Percentiles rank a stretch among this genome's conserved stretches.
Evolutionary conservation across 1,140 invertebrate genomes (phyloP).

Genomic region (Latrodectus geometricus): DNA sequence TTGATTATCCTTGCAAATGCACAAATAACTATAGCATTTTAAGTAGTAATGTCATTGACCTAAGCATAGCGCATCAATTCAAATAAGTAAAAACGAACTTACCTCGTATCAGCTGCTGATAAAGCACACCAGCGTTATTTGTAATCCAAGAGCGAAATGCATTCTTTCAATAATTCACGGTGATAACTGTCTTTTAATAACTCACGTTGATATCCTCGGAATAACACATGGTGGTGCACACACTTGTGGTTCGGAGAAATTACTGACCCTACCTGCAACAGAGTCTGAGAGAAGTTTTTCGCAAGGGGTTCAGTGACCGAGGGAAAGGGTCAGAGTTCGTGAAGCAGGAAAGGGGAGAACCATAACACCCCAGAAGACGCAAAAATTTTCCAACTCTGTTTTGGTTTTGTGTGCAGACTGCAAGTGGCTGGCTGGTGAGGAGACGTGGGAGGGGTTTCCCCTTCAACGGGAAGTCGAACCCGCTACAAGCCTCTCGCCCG

Average conservation of each 20-base stretch:
- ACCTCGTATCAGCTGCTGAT: background rate
- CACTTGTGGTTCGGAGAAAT: background rate
- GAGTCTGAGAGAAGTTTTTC: background rate
- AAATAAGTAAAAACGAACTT: background rate
- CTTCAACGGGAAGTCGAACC: slow-evolving; percentile 29
- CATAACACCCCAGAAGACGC: slow-evolving; percentile 27
- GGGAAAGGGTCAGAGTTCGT: slow-evolving; percentile 35
- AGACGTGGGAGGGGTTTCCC: slow-evolving; percentile 32
- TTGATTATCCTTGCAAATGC: no score
- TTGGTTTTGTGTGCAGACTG: slow-evolving; percentile 8
- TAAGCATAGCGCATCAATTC: no score
- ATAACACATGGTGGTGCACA: background rate
- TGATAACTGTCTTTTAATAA: background rate
- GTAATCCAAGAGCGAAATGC: background rate
- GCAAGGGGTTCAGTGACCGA: slow-evolving; percentile 51
- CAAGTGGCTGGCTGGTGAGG: slow-evolving; percentile 28
- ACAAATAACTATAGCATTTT: no score
- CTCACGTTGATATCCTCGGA: background rate
- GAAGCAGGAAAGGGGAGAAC: slow-evolving; percentile 42
- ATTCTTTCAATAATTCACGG: background rate
- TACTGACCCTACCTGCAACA: slow-evolving; percentile 34
- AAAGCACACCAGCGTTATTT: background rate
- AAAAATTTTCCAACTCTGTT: slow-evolving; percentile 37
- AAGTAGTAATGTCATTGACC: no score
- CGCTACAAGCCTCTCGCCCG: slow-evolving; percentile 10